Conservation (phyloP, 1,140 invertebrate genomes). For the Ceratosolen solmsi region DNA sequence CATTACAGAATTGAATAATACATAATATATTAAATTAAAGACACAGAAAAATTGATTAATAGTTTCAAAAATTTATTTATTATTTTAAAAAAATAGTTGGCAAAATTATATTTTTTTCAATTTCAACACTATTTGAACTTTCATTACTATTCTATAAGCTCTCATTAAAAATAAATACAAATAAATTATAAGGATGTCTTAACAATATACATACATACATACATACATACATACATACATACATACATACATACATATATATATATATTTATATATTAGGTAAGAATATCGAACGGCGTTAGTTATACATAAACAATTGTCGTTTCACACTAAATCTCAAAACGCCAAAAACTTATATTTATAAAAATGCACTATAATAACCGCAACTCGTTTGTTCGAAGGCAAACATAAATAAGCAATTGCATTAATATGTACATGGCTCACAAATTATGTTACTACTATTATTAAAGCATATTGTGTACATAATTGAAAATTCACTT, state of each 20-base stretch:
- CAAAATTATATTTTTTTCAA: slow-evolving; percentile 52
- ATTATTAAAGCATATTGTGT: not conserved
- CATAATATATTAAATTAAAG: not conserved
- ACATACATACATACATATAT: no score
- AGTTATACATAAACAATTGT: slow-evolving; percentile 32
- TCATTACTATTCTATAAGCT: slow-evolving; percentile 51
- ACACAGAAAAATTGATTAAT: not conserved
- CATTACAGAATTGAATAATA: not conserved
- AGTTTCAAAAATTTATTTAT: slow-evolving; percentile 47
- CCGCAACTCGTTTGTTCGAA: slow-evolving; percentile 37
- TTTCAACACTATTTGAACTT: slow-evolving; percentile 49
- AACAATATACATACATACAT: no score
- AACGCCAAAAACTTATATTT: slow-evolving; percentile 35
- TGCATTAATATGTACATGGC: not conserved
- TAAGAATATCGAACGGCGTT: slow-evolving; percentile 6
- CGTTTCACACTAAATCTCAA: slow-evolving; percentile 46
- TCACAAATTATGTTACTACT: not conserved
- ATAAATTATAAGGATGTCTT: slow-evolving; percentile 50
- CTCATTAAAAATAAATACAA: slow-evolving; percentile 54
- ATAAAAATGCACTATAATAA: slow-evolving; percentile 41
- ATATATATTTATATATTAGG: no score
- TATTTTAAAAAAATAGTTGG: slow-evolving; percentile 55
- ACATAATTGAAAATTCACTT: slow-evolving; percentile 33
- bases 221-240: no score
- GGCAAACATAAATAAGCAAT: slow-evolving; percentile 32